These are phyloP conservation scores for Onychomys torridus DNA, from an alignment of 2,797 vertebrate genomes.

Conservation along the genomic window DNA sequence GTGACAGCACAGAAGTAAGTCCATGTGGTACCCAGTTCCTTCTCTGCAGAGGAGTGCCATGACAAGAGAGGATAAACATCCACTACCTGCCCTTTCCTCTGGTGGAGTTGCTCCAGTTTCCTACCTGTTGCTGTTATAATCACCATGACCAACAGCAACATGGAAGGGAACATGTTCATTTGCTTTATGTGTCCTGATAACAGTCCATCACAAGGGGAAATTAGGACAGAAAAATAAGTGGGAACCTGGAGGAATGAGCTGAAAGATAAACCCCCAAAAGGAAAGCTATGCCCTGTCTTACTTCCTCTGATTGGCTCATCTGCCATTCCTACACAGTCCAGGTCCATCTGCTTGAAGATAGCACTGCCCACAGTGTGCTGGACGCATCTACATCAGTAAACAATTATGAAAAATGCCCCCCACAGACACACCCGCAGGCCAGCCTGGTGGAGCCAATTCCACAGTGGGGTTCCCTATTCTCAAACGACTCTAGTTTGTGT, in stretches of 20 bases:
- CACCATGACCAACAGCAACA: not conserved
- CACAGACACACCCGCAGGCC: not conserved
- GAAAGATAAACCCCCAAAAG: not conserved
- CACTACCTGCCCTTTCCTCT: not conserved
- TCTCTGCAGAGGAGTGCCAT: too few species aligned
- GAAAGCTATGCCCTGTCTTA: not conserved
- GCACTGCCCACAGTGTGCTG: not conserved
- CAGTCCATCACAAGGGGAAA: not conserved
- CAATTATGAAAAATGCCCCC: not conserved
- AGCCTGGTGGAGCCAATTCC: not conserved
- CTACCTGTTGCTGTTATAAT: not conserved
- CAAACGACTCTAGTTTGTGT: not conserved
- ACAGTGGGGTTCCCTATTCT: not conserved
- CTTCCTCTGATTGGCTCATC: not conserved
- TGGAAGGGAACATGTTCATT: not conserved
- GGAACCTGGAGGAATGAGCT: not conserved
- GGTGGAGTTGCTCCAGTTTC: not conserved
- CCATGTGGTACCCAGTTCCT: rapidly evolving
- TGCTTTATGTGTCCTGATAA: not conserved
- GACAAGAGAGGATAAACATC: not conserved
- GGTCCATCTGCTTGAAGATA: not conserved
- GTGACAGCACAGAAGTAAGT: not conserved
- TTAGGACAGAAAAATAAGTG: not conserved
- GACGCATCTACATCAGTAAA: not conserved
- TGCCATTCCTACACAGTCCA: not conserved